phyloP scores from a whole-genome alignment of 1,140 invertebrate genomes.

The Heterodera schachtii region DNA sequence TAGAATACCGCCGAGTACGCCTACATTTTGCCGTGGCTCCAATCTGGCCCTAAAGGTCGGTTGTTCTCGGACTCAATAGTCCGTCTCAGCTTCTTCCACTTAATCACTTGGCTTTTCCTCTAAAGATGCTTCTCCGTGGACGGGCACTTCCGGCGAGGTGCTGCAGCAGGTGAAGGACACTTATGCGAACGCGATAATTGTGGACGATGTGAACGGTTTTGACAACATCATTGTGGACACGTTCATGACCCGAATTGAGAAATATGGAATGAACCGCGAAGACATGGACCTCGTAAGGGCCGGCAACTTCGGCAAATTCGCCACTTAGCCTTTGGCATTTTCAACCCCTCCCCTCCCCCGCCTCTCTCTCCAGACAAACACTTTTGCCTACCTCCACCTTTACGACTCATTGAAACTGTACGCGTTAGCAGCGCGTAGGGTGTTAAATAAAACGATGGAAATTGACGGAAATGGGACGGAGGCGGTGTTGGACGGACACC shows the following conservation, averaged over 20 bases:
- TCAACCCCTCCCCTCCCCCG: too few relatives aligned
- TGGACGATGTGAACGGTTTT: constrained; percentile 65
- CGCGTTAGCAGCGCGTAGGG: constrained; percentile 55
- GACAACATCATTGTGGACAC: constrained; percentile 54
- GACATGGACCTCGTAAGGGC: constrained; percentile 56
- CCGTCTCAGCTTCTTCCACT: background rate
- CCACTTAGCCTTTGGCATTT: background rate
- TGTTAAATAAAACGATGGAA: constrained; percentile 42
- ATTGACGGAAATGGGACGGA: constrained; percentile 48
- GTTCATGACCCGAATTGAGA: constrained; percentile 51
- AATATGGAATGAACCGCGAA: constrained; percentile 48
- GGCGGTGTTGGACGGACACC: constrained; percentile 51
- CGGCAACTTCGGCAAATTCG: background rate
- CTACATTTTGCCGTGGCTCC: constrained; percentile 62
- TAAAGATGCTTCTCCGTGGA: constrained; percentile 61
- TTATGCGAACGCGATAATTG: constrained; percentile 64
- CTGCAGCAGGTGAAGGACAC: constrained; percentile 64
- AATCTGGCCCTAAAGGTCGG: constrained; percentile 55
- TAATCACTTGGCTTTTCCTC: constrained; percentile 23
- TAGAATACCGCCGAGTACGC: constrained; percentile 59
- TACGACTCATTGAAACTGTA: constrained; percentile 61
- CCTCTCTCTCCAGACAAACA: constrained; percentile 53
- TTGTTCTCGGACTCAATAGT: background rate
- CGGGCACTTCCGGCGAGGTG: constrained; percentile 58
- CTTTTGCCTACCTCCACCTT: constrained; percentile 61